Conservation (phyloP, 2,113 vertebrate species). For the Sitta europaea region DNA sequence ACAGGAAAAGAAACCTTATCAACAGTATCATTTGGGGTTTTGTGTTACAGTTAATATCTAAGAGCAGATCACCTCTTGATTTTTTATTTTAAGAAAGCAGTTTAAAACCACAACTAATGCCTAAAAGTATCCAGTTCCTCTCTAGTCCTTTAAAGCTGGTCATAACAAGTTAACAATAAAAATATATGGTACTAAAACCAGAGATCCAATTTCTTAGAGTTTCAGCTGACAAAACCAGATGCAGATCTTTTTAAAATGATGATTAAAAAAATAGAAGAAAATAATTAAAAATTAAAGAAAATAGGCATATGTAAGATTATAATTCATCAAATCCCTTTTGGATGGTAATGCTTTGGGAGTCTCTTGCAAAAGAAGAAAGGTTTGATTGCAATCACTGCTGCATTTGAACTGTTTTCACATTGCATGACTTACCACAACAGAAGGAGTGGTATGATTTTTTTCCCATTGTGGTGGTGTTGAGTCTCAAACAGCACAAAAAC, state of each 20-base stretch:
- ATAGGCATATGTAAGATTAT: neutral
- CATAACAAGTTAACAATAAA: slow-evolving; percentile 18
- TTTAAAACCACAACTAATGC: neutral
- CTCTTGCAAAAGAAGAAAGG: neutral
- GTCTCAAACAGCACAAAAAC: neutral
- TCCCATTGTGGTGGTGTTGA: neutral
- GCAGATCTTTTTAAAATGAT: neutral
- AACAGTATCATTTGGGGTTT: neutral
- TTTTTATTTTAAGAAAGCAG: neutral
- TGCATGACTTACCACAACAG: neutral
- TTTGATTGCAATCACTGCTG: neutral
- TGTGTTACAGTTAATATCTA: slow-evolving; percentile 3
- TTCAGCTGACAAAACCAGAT: neutral
- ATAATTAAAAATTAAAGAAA: neutral
- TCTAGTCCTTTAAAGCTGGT: slow-evolving; percentile 10
- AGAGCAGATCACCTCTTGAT: neutral
- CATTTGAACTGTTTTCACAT: neutral
- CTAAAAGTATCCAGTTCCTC: neutral
- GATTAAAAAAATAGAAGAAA: neutral
- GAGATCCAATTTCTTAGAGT: neutral
- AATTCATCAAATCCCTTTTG: neutral
- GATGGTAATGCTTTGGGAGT: neutral
- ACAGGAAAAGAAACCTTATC: neutral
- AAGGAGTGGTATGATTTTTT: neutral
- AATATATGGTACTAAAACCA: neutral